Evolutionary conservation across 2,888 invertebrate species (phyloP).

Genomic region (Agrochola macilenta): DNA sequence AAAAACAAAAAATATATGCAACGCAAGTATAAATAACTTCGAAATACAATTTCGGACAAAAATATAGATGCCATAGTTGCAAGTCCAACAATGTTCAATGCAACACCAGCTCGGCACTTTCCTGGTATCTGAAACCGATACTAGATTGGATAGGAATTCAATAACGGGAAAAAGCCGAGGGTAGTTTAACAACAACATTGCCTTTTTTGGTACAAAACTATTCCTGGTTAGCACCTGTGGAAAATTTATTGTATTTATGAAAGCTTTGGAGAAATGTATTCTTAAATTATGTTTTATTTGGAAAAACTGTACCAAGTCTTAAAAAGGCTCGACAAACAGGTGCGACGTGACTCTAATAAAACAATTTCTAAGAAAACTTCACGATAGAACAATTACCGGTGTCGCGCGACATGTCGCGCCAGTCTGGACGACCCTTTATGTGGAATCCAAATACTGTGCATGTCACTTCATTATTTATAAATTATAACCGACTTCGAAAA

Average conservation of each 20-base stretch:
- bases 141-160: conserved; percentile 60
- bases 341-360: too few relatives aligned
- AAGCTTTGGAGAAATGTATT: not conserved
- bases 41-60: not conserved
- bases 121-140: conserved; percentile 39
- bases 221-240: conserved; percentile 20
- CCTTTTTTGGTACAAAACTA: conserved; percentile 21
- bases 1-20: not conserved
- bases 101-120: conserved; percentile 14
- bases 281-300: not conserved
- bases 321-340: too few relatives aligned
- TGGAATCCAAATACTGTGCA: not conserved
- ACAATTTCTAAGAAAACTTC: too few relatives aligned
- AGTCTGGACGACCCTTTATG: not conserved
- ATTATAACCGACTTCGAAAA: not conserved
- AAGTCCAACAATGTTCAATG: conserved; percentile 10
- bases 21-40: not conserved
- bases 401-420: too few relatives aligned
- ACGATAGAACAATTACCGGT: too few relatives aligned
- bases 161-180: conserved; percentile 50
- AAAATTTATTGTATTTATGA: not conserved
- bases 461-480: not conserved
- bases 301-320: not conserved
- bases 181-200: conserved; percentile 22
- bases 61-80: conserved; percentile 7